Conservation (phyloP, 2,888 invertebrate species). For the Agelastica alni region DNA sequence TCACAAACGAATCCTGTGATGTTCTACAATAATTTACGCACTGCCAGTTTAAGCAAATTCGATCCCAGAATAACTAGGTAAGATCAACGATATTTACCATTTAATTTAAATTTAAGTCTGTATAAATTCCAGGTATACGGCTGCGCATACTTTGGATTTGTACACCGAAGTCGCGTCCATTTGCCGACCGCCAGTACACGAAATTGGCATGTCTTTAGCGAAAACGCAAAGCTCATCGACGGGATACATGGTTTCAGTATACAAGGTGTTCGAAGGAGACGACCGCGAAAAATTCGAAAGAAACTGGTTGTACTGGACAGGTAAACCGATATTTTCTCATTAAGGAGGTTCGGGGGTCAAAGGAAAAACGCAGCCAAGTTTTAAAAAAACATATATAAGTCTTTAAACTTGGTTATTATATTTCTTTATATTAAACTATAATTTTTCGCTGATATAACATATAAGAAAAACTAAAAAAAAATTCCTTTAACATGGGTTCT, state of each 20-base stretch:
- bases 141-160: conserved; percentile 83
- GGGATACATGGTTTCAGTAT: conserved; percentile 90
- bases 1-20: conserved; percentile 82
- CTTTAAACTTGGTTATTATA: no score
- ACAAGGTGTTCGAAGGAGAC: conserved; percentile 93
- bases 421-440: no score
- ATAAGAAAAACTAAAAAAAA: no score
- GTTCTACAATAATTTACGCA: conserved; percentile 83
- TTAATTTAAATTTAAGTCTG: not conserved
- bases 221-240: conserved; percentile 80
- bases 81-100: not conserved
- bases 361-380: no score
- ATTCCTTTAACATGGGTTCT: no score
- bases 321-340: conserved; percentile 31
- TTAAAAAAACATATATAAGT: no score
- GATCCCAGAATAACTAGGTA: conserved; percentile 80
- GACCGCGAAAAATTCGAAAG: conserved; percentile 90
- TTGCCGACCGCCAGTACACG: conserved; percentile 83
- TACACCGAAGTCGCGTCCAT: conserved; percentile 92
- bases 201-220: conserved; percentile 74
- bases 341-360: no score
- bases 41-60: conserved; percentile 82
- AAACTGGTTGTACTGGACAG: conserved; percentile 95
- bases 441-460: no score
- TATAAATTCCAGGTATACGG: conserved; percentile 69